Evolutionary conservation across 2,888 invertebrate genomes (phyloP).

Genomic region (Cancer borealis): DNA sequence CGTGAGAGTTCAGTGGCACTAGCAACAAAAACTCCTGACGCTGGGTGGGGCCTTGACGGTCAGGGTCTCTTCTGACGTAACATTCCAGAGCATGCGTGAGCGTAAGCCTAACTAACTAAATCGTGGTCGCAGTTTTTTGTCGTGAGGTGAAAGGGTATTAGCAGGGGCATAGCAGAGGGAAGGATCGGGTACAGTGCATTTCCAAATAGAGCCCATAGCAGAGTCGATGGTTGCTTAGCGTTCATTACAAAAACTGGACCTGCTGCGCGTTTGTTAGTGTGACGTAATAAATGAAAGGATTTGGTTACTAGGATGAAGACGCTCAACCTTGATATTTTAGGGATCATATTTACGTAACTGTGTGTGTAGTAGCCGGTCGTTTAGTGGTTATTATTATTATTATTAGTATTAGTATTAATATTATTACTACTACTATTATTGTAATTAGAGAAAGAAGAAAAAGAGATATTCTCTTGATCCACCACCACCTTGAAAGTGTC

Average conservation of each 20-base stretch:
- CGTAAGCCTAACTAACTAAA: neutral
- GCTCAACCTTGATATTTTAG: neutral
- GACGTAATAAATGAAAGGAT: neutral
- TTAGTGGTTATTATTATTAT: neutral
- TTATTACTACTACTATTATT: neutral
- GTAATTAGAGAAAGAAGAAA: neutral
- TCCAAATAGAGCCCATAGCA: neutral
- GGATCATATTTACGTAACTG: neutral
- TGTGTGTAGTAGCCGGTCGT: neutral
- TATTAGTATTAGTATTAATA: neutral
- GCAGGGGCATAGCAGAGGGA: neutral
- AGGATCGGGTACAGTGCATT: neutral
- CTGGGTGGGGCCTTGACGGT: neutral
- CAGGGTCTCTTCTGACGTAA: conserved; percentile 7
- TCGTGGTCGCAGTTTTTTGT: neutral
- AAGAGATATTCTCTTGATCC: neutral
- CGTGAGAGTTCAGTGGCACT: no score
- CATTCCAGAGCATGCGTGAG: neutral
- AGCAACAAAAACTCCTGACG: neutral
- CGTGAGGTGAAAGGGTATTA: neutral
- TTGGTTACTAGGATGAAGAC: neutral
- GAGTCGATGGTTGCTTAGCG: no score
- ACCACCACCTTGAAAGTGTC: neutral
- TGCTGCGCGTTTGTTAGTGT: neutral
- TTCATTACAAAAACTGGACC: no score